Evolutionary conservation across 2,797 vertebrate species (phyloP).

Genomic region (Aphelocoma californica): DNA sequence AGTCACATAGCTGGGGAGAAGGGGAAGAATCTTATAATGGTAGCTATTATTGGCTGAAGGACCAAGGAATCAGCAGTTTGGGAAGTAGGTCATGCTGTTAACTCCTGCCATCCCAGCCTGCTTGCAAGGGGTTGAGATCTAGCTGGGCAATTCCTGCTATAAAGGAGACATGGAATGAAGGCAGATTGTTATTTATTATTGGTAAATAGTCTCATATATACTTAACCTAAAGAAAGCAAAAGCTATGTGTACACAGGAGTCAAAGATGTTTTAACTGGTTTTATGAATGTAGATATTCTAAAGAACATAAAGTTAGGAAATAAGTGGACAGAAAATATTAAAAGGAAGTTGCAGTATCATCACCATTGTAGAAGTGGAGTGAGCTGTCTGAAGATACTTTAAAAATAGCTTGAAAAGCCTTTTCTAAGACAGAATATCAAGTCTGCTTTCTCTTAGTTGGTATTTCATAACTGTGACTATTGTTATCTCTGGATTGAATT

Average conservation of each 20-base stretch:
- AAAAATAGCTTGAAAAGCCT: background rate
- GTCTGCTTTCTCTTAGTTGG: background rate
- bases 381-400: background rate
- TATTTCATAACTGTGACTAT: background rate
- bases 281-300: background rate
- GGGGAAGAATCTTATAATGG: slow-evolving; percentile 19
- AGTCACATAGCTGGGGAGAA: slow-evolving; percentile 11
- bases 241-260: background rate
- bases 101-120: slow-evolving; percentile 1
- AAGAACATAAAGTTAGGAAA: background rate
- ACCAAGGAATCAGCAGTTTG: slow-evolving; percentile 24
- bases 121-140: background rate
- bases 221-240: background rate
- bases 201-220: background rate
- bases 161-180: background rate
- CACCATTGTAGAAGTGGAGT: background rate
- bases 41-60: slow-evolving; percentile 38
- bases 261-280: background rate
- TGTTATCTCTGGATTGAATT: background rate
- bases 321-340: background rate
- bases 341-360: background rate
- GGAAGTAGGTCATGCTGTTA: slow-evolving; percentile 56
- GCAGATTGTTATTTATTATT: background rate
- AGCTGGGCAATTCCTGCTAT: background rate
- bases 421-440: background rate